phyloP scores from a whole-genome alignment of 1,140 invertebrate species.

The Mya arenaria region DNA sequence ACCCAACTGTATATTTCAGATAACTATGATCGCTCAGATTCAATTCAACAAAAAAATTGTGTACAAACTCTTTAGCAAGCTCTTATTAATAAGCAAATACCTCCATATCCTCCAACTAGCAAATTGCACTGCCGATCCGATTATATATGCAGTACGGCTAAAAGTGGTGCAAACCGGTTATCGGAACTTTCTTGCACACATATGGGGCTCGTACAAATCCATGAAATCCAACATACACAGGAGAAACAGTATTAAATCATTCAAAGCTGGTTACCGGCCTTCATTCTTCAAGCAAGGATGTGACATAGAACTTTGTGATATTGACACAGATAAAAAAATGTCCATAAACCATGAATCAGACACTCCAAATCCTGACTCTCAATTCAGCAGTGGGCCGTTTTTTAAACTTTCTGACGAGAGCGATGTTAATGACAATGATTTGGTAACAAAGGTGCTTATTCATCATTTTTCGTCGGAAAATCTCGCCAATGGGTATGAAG shows the following conservation, averaged over 20 bases:
- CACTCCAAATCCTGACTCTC: background rate
- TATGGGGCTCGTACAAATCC: background rate
- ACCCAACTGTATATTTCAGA: conserved; percentile 83
- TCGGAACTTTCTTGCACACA: conserved; percentile 23
- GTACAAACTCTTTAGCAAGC: conserved; percentile 46
- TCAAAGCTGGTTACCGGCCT: no score
- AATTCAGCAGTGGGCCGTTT: background rate
- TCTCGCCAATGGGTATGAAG: no score
- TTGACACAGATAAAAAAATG: background rate
- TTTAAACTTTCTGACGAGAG: conserved; percentile 25
- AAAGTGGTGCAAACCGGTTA: conserved; percentile 81
- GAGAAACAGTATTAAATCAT: no score
- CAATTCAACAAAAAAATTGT: conserved; percentile 43
- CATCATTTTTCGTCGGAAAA: no score
- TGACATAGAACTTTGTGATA: background rate
- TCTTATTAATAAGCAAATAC: conserved; percentile 67
- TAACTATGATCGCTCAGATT: conserved; percentile 62
- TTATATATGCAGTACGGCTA: conserved; percentile 88
- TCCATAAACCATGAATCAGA: background rate
- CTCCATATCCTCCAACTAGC: conserved; percentile 83
- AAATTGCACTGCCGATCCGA: conserved; percentile 86
- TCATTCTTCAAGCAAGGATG: background rate
- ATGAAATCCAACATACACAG: background rate
- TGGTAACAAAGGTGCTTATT: conserved; percentile 9
- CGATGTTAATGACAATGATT: conserved; percentile 40